Evolutionary conservation across 2,797 vertebrate genomes (phyloP), one percentile per base, ranked within the genome.

Genomic region (Coluber constrictor): DNA sequence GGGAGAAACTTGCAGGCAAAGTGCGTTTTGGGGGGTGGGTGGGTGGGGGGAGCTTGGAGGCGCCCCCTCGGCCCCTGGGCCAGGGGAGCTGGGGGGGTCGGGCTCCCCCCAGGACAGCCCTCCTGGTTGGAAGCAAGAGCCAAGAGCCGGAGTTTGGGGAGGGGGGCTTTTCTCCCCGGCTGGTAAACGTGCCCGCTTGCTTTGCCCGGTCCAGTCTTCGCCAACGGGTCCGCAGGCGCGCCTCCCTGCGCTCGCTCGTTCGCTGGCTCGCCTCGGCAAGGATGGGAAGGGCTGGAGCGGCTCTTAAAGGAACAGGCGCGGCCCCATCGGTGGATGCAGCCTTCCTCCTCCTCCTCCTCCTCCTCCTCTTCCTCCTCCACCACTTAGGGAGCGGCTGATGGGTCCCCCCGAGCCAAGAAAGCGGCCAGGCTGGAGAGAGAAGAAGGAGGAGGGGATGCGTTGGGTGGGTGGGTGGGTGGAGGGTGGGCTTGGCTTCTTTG

Each of bases 281-380:
- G 89, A 92, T 29, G 92, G 90, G 89, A 93, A 51, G 91, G 89
- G 37, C 60, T 87, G 94, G 95, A 94, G 94, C 94, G 92, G 15
- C 89, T 93, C 95, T 93, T 95, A 93, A 79, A 94, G 92, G 92
- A 59, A 16, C 91, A 55, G 91, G 79, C 51, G 91, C 79, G 47
- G n/a, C 70, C 86, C 3, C 70, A 54, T 61, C 13, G 88, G 37
- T 89, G n/a, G n/a, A 20, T 23, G 51, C 11, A 20, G 88, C 55
- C 51, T 32, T 5, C 54, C 89, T n/a, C 9, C 57, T 89, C n/a
- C 12, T 13, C 86, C 0, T 47, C 57, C 5, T 23, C n/a, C 32
- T 3, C 20, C 70, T 15, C 54, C 32, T 32, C 15, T 29, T 23
- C 32, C n/a, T 83, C 16, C 32, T 3, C 47, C 20, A 23, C 47